These are phyloP conservation scores for Tauraco erythrolophus DNA, from an alignment of 2,113 vertebrate genomes.

Conservation along the genomic window DNA sequence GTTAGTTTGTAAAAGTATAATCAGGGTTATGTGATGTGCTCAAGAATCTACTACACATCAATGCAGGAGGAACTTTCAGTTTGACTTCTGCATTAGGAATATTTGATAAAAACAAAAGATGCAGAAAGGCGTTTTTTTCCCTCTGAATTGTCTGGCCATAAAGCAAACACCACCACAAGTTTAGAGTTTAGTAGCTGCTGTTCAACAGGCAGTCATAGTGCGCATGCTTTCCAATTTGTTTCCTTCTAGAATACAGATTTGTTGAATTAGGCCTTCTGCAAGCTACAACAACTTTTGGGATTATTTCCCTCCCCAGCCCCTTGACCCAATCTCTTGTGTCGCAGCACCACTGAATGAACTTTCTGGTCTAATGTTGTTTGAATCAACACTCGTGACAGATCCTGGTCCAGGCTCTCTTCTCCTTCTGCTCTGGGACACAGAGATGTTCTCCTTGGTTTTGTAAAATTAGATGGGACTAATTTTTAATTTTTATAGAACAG, in stretches of 20 bases:
- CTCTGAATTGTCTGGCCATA: not conserved
- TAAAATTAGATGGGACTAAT: not conserved
- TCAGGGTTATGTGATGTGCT: not conserved
- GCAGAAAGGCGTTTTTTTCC: not conserved
- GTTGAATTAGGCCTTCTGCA: not conserved
- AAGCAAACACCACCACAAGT: too few relatives aligned
- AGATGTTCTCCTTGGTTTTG: not conserved
- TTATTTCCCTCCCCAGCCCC: not conserved
- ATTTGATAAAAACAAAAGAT: not conserved
- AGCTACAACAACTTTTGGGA: not conserved
- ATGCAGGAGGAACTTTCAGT: not conserved
- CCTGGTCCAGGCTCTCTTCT: rapidly evolving
- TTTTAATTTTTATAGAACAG: not conserved
- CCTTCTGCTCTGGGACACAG: not conserved
- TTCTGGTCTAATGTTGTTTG: not conserved
- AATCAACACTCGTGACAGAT: not conserved
- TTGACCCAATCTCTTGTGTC: rapidly evolving
- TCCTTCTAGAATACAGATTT: not conserved
- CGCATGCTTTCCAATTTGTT: not conserved
- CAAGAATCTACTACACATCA: not conserved
- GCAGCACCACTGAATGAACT: not conserved
- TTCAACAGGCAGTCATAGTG: not conserved
- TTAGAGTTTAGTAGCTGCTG: not conserved
- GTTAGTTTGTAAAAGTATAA: not conserved
- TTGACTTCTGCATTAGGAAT: not conserved